Base-by-base conservation (phyloP, 2,888 invertebrate species). In the Chymomyza fuscimana region DNA sequence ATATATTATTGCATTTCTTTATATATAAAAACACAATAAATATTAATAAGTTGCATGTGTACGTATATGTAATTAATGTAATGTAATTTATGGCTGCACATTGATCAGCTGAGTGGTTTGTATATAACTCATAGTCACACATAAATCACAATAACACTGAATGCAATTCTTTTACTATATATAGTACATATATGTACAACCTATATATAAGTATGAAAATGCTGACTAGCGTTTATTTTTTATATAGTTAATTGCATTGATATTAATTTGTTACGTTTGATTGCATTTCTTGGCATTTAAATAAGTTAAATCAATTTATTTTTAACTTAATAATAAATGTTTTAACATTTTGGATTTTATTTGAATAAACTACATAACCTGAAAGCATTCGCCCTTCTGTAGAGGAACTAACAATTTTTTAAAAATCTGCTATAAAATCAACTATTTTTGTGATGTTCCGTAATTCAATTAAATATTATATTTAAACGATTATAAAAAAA, bases 1-100 rank as follows among this genome's bases (percentile, higher is more conserved):
- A 77, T 83, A 77, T 76, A 76, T 86, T 74, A 86, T 74, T 63
- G 58, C 59, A 46, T 46, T 46, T 46, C 40, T 46, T 46, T 46
- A 46, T 46, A 46, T 46, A 46, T 0, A 46, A 4, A 46, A 2
- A 12, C 0, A 46, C 40, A 46, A 46, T 46, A 46, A 46, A 46
- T 46, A 12, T 46, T 46, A 46, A 46, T 46, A 46, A 46, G 12
- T 32, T 46, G 12, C 40, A 46, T 73, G 78, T 68, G 72, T 69
- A 73, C 72, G 72, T 69, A 74, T 73, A 74, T 65, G 82, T 73
- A 83, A 83, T 87, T 86, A 88, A 87, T 88, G 78, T 87, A 79
- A 86, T 87, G 84, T 84, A 72, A 88, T 86, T 88, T 87, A 84
- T 84, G 88, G 79, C 86, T 84, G 79, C 82, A 81, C 87, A 84